A percentile compares a stretch with the other conserved stretches of the same genome.
phyloP scores from a whole-genome alignment of 2,113 vertebrate species.

The Heliornis fulica region DNA sequence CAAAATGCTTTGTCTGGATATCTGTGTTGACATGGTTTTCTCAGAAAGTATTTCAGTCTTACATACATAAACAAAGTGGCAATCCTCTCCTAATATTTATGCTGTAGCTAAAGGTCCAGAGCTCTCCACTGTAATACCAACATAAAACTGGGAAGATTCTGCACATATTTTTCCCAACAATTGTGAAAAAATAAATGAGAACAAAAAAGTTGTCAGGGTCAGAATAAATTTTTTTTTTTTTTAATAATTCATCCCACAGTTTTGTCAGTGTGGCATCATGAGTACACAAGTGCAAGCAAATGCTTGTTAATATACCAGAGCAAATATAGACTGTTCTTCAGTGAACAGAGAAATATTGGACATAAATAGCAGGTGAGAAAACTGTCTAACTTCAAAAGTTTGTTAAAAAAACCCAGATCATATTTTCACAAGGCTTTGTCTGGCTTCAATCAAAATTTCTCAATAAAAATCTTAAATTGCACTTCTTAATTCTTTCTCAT shows the following conservation, averaged over 20 bases:
- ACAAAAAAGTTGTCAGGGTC: neutral
- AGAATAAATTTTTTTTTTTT: neutral
- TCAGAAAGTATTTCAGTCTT: neutral
- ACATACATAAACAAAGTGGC: neutral
- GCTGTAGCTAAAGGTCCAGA: neutral
- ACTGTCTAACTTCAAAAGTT: neutral
- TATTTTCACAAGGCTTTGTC: neutral
- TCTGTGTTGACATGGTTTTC: neutral
- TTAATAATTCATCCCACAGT: neutral
- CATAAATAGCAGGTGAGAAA: neutral
- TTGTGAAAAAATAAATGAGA: neutral
- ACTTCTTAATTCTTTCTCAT: neutral
- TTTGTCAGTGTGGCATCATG: neutral
- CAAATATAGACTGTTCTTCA: neutral
- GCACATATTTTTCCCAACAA: neutral
- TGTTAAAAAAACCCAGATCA: neutral
- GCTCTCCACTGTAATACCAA: neutral
- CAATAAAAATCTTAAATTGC: neutral
- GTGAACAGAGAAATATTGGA: neutral
- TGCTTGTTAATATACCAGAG: neutral
- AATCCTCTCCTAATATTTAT: neutral
- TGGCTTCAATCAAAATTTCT: neutral
- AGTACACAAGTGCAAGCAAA: neutral
- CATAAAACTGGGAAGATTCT: neutral
- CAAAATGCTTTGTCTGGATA: neutral